phyloP scores from a whole-genome alignment of 2,888 invertebrate genomes.

The Augochlorella aurata region DNA sequence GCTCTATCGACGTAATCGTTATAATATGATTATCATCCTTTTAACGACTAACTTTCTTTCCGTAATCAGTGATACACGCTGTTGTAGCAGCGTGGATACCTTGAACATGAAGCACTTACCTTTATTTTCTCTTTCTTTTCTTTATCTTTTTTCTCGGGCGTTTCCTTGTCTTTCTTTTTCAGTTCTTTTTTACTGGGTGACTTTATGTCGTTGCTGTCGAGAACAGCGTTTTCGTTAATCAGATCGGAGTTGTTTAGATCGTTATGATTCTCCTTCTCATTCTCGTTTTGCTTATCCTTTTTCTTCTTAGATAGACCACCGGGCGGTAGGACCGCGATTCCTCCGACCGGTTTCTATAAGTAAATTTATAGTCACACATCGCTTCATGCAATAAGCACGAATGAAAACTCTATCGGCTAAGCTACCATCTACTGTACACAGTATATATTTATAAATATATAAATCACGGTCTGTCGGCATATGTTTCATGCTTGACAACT shows the following conservation, averaged over 20 bases:
- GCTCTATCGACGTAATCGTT: neutral
- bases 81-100: slow-evolving; percentile 5
- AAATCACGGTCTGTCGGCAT: slow-evolving; percentile 31
- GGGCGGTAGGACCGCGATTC: slow-evolving; percentile 91
- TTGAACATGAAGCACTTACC: slow-evolving; percentile 76
- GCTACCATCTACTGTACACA: slow-evolving; percentile 42
- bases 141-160: slow-evolving; percentile 76
- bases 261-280: slow-evolving; percentile 83
- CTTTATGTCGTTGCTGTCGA: slow-evolving; percentile 76
- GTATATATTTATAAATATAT: neutral
- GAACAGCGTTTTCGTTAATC: slow-evolving; percentile 76
- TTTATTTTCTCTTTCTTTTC: slow-evolving; percentile 83
- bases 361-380: slow-evolving; percentile 77
- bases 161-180: slow-evolving; percentile 79
- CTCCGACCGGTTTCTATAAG: slow-evolving; percentile 91
- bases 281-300: slow-evolving; percentile 85
- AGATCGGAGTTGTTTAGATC: slow-evolving; percentile 81
- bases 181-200: slow-evolving; percentile 80
- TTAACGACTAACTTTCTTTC: slow-evolving; percentile 20
- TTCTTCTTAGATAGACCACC: slow-evolving; percentile 85
- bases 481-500: slow-evolving; percentile 56
- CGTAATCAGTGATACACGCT: slow-evolving; percentile 14
- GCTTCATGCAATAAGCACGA: slow-evolving; percentile 76
- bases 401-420: slow-evolving; percentile 48
- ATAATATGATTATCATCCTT: neutral